Percentiles rank a stretch among this genome's conserved stretches.
Evolutionary conservation across 2,888 invertebrate species (phyloP).

Genomic region (Ophraella communa): DNA sequence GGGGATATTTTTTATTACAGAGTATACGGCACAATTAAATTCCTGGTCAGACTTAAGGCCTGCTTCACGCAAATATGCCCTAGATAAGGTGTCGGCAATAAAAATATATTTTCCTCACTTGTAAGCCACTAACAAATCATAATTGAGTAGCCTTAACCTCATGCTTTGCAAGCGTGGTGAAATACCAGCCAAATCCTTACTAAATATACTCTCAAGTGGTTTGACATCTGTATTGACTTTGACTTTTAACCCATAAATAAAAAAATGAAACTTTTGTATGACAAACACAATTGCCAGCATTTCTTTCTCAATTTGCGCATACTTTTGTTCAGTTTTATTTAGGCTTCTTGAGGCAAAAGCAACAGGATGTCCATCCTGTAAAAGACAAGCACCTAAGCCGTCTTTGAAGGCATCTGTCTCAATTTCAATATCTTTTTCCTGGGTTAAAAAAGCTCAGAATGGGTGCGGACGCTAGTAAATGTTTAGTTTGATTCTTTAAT

Average conservation of each 20-base stretch:
- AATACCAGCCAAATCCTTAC: constrained; percentile 43
- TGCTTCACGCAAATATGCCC: no score
- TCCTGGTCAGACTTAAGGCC: constrained; percentile 20
- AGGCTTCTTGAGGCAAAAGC: no score
- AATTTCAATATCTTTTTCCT: constrained; percentile 29
- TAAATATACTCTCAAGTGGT: constrained; percentile 47
- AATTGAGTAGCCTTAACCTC: no score
- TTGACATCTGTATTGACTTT: constrained; percentile 49
- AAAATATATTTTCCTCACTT: constrained; percentile 43
- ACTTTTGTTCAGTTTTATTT: constrained; percentile 49
- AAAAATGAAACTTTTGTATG: constrained; percentile 51
- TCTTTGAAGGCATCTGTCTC: no score
- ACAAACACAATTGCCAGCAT: constrained; percentile 35
- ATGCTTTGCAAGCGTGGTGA: no score
- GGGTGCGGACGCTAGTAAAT: constrained; percentile 40
- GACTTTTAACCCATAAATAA: constrained; percentile 43
- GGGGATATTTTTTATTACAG: constrained; percentile 34
- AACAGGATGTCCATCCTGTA: no score
- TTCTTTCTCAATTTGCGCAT: constrained; percentile 56
- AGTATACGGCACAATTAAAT: constrained; percentile 32
- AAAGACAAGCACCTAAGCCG: no score
- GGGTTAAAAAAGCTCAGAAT: constrained; percentile 42
- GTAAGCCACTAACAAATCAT: constrained; percentile 43
- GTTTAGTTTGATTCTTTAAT: constrained; percentile 39
- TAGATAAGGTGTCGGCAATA: constrained; percentile 40